Evolutionary conservation across 2,797 vertebrate species (phyloP).

Genomic region (Ceyx erithaca): DNA sequence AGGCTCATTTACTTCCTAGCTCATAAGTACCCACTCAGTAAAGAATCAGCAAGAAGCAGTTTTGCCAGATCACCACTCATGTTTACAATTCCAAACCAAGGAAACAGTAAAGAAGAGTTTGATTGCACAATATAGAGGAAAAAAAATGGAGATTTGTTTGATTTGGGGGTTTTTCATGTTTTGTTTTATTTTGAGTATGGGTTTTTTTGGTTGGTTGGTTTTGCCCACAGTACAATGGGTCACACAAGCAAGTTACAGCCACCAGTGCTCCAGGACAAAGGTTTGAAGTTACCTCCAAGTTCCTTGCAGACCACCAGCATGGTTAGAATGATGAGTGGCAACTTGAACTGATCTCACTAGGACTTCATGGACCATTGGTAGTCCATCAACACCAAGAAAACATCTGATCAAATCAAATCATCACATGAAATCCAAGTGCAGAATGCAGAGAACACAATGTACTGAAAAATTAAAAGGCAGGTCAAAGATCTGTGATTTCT

Average conservation of each 20-base stretch:
- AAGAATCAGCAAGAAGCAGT: constrained; percentile 11
- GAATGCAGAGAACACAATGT: neutral
- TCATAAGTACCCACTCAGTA: neutral
- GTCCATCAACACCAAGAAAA: neutral
- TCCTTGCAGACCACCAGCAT: neutral
- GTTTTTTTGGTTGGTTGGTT: no score
- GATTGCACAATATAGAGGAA: neutral
- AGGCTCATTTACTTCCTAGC: neutral
- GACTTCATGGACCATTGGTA: neutral
- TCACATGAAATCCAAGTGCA: neutral
- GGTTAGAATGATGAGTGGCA: neutral
- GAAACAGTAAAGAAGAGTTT: neutral
- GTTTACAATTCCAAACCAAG: constrained; percentile 3
- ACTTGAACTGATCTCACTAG: neutral
- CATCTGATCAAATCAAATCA: neutral
- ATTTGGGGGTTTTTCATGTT: no score
- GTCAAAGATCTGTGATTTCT: neutral
- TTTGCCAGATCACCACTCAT: neutral
- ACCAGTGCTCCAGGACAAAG: neutral
- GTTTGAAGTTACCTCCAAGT: neutral
- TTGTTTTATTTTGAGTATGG: no score
- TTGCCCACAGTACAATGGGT: neutral
- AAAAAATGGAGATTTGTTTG: neutral
- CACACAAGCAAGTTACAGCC: neutral
- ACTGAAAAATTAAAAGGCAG: neutral